phyloP scores from a whole-genome alignment of 1,140 invertebrate genomes.

The Diuraphis noxia region DNA sequence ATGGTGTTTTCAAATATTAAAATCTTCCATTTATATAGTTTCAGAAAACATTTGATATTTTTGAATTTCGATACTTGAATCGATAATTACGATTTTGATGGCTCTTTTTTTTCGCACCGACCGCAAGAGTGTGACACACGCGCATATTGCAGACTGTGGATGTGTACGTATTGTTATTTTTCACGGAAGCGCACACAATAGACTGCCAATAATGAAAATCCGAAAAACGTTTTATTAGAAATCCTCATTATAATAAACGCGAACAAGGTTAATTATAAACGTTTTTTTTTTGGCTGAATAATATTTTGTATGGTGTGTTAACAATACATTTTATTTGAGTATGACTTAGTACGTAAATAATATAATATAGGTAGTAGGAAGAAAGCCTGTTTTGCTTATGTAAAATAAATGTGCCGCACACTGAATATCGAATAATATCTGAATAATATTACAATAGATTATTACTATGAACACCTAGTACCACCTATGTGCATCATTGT shows the following conservation, averaged over 20 bases:
- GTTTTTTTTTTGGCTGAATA: background rate
- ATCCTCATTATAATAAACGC: background rate
- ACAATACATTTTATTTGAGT: background rate
- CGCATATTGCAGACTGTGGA: background rate
- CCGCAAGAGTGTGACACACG: background rate
- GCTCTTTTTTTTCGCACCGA: background rate
- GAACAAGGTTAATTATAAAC: background rate
- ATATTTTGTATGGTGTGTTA: background rate
- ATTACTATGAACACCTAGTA: background rate
- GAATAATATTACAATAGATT: background rate
- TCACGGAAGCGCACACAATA: background rate
- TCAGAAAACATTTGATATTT: background rate
- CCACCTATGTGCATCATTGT: background rate
- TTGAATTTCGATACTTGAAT: background rate
- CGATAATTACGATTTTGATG: background rate
- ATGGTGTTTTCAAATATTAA: background rate
- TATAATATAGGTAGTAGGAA: background rate
- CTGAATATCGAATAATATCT: background rate
- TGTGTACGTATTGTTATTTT: background rate
- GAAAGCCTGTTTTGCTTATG: background rate
- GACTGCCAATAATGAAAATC: background rate
- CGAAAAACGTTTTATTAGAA: background rate
- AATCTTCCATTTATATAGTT: background rate
- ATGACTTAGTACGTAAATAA: background rate
- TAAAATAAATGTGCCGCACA: background rate